A percentile compares a stretch with the other conserved stretches of the same genome.
phyloP scores from a whole-genome alignment of 1,140 invertebrate genomes.

The Cepaea nemoralis region DNA sequence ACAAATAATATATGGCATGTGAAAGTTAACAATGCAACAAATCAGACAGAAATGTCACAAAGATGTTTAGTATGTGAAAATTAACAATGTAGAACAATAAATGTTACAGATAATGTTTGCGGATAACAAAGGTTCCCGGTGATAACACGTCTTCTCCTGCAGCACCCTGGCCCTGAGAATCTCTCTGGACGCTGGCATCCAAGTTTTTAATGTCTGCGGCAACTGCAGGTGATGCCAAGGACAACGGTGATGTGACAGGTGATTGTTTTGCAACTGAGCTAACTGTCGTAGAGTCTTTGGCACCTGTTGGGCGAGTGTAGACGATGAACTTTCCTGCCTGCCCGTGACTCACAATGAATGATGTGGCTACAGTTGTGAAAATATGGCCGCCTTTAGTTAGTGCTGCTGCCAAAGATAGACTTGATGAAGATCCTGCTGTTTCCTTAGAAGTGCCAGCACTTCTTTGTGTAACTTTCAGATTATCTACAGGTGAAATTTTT shows the following conservation, averaged over 20 bases:
- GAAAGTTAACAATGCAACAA: too few relatives aligned
- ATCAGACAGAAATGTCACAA: too few relatives aligned
- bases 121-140: conserved; percentile 14
- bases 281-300: neutral
- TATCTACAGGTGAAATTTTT: neutral
- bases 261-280: neutral
- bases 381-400: neutral
- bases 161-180: neutral
- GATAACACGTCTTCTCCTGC: neutral
- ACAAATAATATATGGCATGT: too few relatives aligned
- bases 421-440: neutral
- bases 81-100: neutral
- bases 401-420: neutral
- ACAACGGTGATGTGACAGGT: neutral
- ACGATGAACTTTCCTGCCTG: conserved; percentile 4
- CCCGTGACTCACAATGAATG: neutral
- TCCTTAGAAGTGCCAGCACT: neutral
- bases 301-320: conserved; percentile 14
- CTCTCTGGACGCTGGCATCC: neutral
- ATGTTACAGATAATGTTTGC: conserved; percentile 4
- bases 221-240: neutral
- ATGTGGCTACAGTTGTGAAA: neutral
- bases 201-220: neutral
- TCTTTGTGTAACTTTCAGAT: neutral
- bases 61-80: too few relatives aligned